Conservation (phyloP, 2,888 invertebrate species). For the Drymonia ruficornis region DNA sequence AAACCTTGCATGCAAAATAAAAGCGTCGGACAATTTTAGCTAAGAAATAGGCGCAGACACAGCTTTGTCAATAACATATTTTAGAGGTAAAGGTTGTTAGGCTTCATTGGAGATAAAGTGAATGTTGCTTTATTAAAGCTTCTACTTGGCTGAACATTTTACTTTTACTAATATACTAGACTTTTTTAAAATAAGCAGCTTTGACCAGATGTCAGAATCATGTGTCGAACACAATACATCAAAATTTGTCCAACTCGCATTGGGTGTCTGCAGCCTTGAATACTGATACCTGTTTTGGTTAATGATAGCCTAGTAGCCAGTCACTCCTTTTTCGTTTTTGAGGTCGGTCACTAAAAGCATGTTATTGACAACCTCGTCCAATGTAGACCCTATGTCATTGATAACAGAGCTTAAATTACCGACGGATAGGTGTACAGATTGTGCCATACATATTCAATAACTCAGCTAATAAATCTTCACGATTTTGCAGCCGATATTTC, state of each 20-base stretch:
- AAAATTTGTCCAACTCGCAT: slow-evolving; percentile 16
- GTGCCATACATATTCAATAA: slow-evolving; percentile 14
- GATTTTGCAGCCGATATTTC: slow-evolving; percentile 14
- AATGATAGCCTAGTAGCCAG: slow-evolving; percentile 26
- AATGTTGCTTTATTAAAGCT: background rate
- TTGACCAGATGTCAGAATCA: background rate
- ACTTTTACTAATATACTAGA: too few species aligned
- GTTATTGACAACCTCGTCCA: slow-evolving; percentile 18
- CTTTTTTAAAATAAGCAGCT: too few species aligned
- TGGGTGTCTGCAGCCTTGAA: slow-evolving; percentile 32
- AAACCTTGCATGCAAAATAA: background rate
- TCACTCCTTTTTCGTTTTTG: slow-evolving; percentile 44
- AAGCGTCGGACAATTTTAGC: background rate
- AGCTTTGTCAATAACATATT: background rate
- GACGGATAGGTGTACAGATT: slow-evolving; percentile 11
- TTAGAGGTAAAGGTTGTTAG: background rate
- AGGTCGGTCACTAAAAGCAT: slow-evolving; percentile 26
- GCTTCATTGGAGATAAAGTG: background rate
- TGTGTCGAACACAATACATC: background rate
- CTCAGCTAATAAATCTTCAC: slow-evolving; percentile 18
- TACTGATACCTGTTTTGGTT: slow-evolving; percentile 40
- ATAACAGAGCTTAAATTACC: slow-evolving; percentile 17
- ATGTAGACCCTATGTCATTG: slow-evolving; percentile 11
- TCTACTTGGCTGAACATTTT: background rate
- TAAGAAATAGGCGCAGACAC: background rate